These are phyloP conservation scores for Ochropleura plecta DNA, from an alignment of 2,888 invertebrate species.

Conservation along the genomic window DNA sequence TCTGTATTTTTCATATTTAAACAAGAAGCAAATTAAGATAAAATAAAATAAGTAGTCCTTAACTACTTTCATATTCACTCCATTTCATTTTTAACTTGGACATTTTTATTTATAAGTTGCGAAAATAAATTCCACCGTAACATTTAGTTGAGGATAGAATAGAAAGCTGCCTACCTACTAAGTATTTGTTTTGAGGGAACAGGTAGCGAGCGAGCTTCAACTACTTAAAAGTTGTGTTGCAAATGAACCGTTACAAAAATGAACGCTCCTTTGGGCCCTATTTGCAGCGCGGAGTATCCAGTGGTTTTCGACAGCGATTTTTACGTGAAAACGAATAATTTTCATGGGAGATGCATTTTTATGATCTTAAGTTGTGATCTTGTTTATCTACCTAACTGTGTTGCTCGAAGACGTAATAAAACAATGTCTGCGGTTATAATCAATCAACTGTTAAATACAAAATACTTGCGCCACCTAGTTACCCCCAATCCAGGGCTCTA, in stretches of 20 bases:
- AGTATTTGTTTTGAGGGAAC: conserved; percentile 81
- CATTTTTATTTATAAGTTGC: conserved; percentile 54
- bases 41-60: conserved; percentile 18
- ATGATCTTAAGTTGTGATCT: no score
- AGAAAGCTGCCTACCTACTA: conserved; percentile 68
- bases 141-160: conserved; percentile 72
- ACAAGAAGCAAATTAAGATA: conserved; percentile 3
- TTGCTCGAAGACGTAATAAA: neutral
- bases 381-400: no score
- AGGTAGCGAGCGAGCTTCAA: conserved; percentile 77
- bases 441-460: neutral
- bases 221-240: conserved; percentile 85
- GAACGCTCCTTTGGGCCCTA: conserved; percentile 75
- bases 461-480: no score
- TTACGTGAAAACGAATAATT: conserved; percentile 4
- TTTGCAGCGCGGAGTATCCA: conserved; percentile 65
- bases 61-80: conserved; percentile 40
- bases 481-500: no score
- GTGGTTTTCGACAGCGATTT: conserved; percentile 65
- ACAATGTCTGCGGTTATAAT: neutral
- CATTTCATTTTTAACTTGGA: conserved; percentile 42
- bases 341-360: neutral
- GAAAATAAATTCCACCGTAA: conserved; percentile 65
- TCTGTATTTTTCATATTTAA: neutral
- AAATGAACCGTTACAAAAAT: conserved; percentile 87